Base-by-base conservation (phyloP, 1,140 invertebrate species). In the Drosophila sp. region DNA sequence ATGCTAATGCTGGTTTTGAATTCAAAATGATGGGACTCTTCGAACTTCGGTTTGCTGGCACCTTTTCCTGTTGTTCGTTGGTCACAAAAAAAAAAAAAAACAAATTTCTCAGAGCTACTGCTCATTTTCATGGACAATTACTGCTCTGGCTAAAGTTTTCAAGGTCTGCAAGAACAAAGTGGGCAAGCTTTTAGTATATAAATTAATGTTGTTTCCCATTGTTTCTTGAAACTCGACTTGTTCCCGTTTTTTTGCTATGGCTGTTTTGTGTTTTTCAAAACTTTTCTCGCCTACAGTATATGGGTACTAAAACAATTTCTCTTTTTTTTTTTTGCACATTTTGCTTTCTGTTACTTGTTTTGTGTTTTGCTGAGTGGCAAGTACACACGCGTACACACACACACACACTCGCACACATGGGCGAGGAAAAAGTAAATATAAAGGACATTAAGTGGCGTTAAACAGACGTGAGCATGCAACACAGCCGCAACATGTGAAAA, bases 381-480 rank as follows among this genome's bases (percentile, higher is more conserved):
- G 64, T 74, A 70, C 62, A 69, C 65, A 78, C 44, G 44, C 44
- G 27, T 11, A 41, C 75, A 76, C 65, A 69, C 72, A 70, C 73
- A 70, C 65, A 63, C 63, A 72, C 35, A 30, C 35, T 54, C 40
- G 60, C 27, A 70, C 60, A 58, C 41, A 44, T 58, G 56, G 30
- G 11, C 6, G 7, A 8, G 7, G 72, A 35, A 58, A 69, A 68
- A 87, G 83, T 87, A 82, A 86, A 86, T 86, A 87, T 75, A 87
- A 86, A 86, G 76, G 72, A 87, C 83, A 87, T 89, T 87, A 87
- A 87, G 83, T 87, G 84, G 80, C 83, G 66, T 87, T 84, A 80
- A 87, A 87, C 83, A 69, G 84, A 71, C 75, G 71, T 61, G 44
- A 50, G 71, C 72, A 57, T 80, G 72, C 81, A 85, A 69, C 81